phyloP scores from a whole-genome alignment of 2,888 invertebrate species.

The Ptilodon capucinus region DNA sequence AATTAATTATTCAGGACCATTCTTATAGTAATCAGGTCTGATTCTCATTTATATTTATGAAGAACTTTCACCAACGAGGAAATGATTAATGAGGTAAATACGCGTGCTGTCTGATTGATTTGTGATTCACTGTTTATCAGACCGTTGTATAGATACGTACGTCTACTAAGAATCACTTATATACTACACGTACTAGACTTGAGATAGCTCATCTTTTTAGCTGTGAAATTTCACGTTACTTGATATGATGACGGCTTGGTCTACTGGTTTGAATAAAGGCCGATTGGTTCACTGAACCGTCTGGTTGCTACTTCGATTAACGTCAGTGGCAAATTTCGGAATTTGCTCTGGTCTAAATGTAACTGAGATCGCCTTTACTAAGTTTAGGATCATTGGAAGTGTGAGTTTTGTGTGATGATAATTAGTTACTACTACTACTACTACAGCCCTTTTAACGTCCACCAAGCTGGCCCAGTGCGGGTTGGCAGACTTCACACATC shows the following conservation, averaged over 20 bases:
- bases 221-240: background rate
- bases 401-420: no score
- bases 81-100: conserved; percentile 17
- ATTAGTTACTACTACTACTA: no score
- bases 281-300: no score
- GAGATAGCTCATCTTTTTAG: background rate
- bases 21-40: background rate
- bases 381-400: no score
- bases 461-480: no score
- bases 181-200: background rate
- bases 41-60: background rate
- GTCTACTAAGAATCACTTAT: background rate
- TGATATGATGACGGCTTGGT: background rate
- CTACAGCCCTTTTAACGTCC: no score
- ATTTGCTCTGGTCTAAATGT: no score
- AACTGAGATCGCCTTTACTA: no score
- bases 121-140: conserved; percentile 27
- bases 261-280: no score
- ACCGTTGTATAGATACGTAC: conserved; percentile 12
- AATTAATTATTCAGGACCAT: background rate
- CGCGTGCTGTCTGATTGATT: conserved; percentile 19
- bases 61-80: conserved; percentile 18
- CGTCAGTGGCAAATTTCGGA: no score
- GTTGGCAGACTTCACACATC: no score
- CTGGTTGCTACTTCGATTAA: no score